Evolutionary conservation across 2,888 invertebrate species (phyloP), one percentile per base, ranked within the genome.

Genomic region (Laspeyria flexula): DNA sequence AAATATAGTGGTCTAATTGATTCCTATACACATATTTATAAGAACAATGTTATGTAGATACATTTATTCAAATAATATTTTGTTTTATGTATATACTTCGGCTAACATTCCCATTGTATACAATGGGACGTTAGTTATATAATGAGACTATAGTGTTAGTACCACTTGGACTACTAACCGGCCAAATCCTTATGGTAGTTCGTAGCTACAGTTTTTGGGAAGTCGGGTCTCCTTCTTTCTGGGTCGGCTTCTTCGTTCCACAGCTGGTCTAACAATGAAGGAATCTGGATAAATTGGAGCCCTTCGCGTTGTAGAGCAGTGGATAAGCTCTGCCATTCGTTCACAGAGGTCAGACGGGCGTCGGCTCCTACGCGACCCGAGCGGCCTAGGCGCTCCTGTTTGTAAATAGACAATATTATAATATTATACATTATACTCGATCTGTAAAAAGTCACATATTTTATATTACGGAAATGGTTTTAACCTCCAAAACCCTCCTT

Each of bases 221-320:
- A 93, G 18, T 89, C 88, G 0, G 96, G 95, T 15, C 95, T 86
- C 9, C 80, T 76, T 7, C 75, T 73, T 25, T 60, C 65, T 0
- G 79, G 77, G 41, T 89, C 81, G 1, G 77, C 74, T 49, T 94
- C 92, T 38, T 93, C 87, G 40, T 91, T 93, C 98, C 98, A 98
- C 54, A 97, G 94, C 58, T 94, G 79, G 77, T 98, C 98, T 7
- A 98, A 89, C 27, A 97, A 87, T 71, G 97, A 96, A 0, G 86
- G 92, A n/a, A 94, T 88, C 45, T 93, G 93, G n/a, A 94, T 83
- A 47, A 95, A 82, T 56, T 88, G 87, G 39, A 94, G 81, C 0
- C 87, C 91, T 49, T 84, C 90, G 16, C 88, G 86, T 60, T 90
- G 88, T 27, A 97, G 81, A 40, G 94, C 92, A 0, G 85, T 66